Evolutionary conservation across 2,113 vertebrate genomes (phyloP).

Genomic region (Elaphurus davidianus): DNA sequence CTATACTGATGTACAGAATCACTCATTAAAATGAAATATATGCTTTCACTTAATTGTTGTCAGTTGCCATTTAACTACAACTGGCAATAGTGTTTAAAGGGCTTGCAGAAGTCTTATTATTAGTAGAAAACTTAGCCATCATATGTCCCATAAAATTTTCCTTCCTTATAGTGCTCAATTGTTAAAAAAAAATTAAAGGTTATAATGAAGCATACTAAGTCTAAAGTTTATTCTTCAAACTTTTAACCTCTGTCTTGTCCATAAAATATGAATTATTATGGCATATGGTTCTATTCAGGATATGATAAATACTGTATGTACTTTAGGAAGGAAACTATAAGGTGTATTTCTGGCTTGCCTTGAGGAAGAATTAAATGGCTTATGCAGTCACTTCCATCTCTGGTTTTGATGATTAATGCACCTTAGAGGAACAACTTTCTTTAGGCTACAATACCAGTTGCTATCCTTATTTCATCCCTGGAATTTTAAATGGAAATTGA

Average conservation of each 20-base stretch:
- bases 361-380: conserved; percentile 51
- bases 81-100: not conserved
- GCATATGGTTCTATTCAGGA: not conserved
- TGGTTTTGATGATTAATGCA: conserved; percentile 19
- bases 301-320: not conserved
- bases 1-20: not conserved
- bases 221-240: conserved; percentile 14
- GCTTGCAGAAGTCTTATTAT: not conserved
- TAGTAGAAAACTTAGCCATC: not conserved
- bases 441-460: not conserved
- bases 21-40: not conserved
- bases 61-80: not conserved
- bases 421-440: conserved; percentile 26
- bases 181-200: not conserved
- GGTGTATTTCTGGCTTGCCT: conserved; percentile 36
- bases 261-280: conserved; percentile 44
- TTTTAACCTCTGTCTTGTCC: conserved; percentile 3
- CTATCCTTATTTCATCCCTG: not conserved
- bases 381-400: conserved; percentile 37
- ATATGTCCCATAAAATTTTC: not conserved
- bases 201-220: not conserved
- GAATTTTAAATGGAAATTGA: not conserved
- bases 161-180: not conserved
- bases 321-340: conserved; percentile 44
- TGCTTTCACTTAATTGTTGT: not conserved